Evolutionary conservation across 2,888 invertebrate species (phyloP), one percentile per base, ranked within the genome.

Genomic region (Lycophotia porphyrea): DNA sequence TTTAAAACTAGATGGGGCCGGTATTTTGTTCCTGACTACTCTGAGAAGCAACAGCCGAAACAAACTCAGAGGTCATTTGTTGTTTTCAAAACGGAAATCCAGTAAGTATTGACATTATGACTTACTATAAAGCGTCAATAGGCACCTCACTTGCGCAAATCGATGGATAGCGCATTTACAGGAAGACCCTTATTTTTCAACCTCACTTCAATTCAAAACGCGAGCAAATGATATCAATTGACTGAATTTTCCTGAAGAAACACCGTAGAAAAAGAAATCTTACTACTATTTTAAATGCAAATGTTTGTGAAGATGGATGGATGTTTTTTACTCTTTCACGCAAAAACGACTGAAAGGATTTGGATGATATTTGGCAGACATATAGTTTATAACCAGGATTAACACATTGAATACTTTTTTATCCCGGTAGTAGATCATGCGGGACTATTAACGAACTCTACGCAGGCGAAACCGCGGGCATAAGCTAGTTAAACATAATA

Each of bases 121-220:
- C 55, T 9, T 15, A 39, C 18, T 39, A 58, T 64, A 74, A 75
- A 58, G 15, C 13, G 8, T 42, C 36, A 21, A 75, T n/a, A 39
- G 21, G 55, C 18, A 47, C 58, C 60, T 60, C 42, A 42, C 58
- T 76, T 76, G 13, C 4, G 27, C 42, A 67, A 66, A 76, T 42
- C 9, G 34, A 66, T 15, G 18, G 67, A 42, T 24, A 15, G 8
- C 9, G 27, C 63, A 75, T 44, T 64, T 65, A 24, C 58, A 60
- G 15, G 58, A 60, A 66, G 24, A 49, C 49, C 49, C 42, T 61
- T 34, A 42, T 67, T 67, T 39, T 34, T 66, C 39, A 49, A 34
- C 55, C 11, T 58, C 36, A 64, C 52, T 55, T 74, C 55, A 27
- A 11, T 27, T 36, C 36, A 21, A 65, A n/a, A n/a, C 11, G 24